phyloP scores from a whole-genome alignment of 2,888 invertebrate species.

The Eurytoma adleriae region DNA sequence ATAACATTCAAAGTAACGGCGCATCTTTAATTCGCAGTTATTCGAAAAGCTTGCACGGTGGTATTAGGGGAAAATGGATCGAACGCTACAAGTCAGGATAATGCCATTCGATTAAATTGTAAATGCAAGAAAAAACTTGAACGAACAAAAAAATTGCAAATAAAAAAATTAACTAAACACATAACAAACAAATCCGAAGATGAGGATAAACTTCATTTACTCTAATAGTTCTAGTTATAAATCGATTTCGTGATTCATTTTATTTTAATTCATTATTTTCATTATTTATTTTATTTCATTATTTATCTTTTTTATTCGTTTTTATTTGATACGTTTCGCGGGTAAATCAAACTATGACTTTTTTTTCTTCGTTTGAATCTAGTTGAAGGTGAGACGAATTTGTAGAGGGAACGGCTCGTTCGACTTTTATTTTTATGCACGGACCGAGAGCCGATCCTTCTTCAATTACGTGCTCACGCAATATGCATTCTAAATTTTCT shows the following conservation, averaged over 20 bases:
- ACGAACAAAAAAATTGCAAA: slow-evolving; percentile 49
- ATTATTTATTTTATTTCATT: slow-evolving; percentile 14
- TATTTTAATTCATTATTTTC: slow-evolving; percentile 20
- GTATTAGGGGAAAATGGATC: slow-evolving; percentile 8
- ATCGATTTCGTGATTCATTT: slow-evolving; percentile 40
- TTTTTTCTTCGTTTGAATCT: slow-evolving; percentile 32
- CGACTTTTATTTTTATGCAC: not conserved
- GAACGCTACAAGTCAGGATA: slow-evolving; percentile 27
- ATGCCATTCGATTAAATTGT: slow-evolving; percentile 39
- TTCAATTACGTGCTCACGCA: slow-evolving; percentile 42
- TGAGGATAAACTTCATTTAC: slow-evolving; percentile 41
- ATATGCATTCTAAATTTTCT: slow-evolving; percentile 43
- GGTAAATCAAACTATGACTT: slow-evolving; percentile 44
- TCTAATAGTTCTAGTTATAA: slow-evolving; percentile 41
- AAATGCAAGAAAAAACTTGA: slow-evolving; percentile 52
- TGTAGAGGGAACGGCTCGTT: slow-evolving; percentile 34
- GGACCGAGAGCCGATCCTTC: not conserved
- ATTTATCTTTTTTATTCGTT: slow-evolving; percentile 23
- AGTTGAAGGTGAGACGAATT: slow-evolving; percentile 33
- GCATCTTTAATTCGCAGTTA: slow-evolving; percentile 31
- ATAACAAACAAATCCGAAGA: slow-evolving; percentile 48
- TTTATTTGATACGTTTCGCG: slow-evolving; percentile 47
- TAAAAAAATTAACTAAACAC: slow-evolving; percentile 49
- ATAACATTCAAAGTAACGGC: slow-evolving; percentile 26
- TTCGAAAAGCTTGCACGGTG: not conserved